These are phyloP conservation scores for Theropithecus gelada DNA, from an alignment of 2,113 vertebrate genomes.

Conservation along the genomic window DNA sequence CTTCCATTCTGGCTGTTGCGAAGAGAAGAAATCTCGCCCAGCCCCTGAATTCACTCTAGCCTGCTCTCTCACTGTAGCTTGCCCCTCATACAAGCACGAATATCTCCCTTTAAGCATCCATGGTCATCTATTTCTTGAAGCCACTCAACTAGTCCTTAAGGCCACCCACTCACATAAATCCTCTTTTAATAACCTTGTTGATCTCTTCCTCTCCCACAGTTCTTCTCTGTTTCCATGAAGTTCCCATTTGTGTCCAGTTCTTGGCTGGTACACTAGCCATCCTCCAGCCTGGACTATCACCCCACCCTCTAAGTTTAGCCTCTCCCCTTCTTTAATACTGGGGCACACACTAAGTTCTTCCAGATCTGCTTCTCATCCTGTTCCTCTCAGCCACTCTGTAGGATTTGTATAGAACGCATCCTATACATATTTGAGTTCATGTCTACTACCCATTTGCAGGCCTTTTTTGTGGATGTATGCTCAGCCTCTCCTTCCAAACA, in stretches of 20 bases:
- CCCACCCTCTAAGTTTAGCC: neutral
- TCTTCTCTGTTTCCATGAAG: neutral
- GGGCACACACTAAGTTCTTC: neutral
- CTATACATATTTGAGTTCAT: neutral
- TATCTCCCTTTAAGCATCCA: neutral
- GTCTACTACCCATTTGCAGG: neutral
- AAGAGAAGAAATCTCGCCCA: neutral
- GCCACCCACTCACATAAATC: neutral
- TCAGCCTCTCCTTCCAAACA: neutral
- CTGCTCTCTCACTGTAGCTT: neutral
- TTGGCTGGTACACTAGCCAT: neutral
- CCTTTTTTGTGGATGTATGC: neutral
- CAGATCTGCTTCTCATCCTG: neutral
- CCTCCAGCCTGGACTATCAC: neutral
- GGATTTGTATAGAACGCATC: neutral
- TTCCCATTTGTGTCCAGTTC: neutral
- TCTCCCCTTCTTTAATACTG: neutral
- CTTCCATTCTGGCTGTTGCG: neutral
- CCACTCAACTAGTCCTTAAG: neutral
- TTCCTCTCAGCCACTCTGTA: neutral
- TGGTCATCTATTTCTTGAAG: neutral
- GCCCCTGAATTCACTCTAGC: neutral
- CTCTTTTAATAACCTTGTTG: neutral
- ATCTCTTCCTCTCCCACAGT: neutral
- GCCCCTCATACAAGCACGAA: neutral